phyloP scores from a whole-genome alignment of 2,888 invertebrate species.

The Brenthis daphne region DNA sequence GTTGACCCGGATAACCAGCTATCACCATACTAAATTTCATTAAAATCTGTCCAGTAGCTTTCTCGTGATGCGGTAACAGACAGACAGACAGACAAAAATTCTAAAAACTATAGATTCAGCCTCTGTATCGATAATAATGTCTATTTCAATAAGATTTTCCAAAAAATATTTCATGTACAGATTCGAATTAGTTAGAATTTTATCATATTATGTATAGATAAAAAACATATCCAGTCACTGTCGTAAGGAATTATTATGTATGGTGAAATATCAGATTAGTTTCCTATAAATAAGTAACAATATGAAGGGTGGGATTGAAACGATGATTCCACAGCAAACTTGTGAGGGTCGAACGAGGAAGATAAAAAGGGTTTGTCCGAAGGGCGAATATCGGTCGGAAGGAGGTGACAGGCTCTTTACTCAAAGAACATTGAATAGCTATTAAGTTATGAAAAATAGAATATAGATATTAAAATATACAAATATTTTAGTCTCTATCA shows the following conservation, averaged over 20 bases:
- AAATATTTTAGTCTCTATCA: background rate
- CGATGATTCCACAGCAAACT: constrained; percentile 68
- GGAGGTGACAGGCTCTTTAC: constrained; percentile 54
- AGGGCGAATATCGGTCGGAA: constrained; percentile 58
- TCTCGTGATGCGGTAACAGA: too few relatives aligned
- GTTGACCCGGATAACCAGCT: too few relatives aligned
- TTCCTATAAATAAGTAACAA: constrained; percentile 43
- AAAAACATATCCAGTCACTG: background rate
- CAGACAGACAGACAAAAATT: too few relatives aligned
- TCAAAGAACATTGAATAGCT: constrained; percentile 32
- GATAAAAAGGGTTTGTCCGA: constrained; percentile 69
- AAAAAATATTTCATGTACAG: too few relatives aligned
- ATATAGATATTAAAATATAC: constrained; percentile 4
- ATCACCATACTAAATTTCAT: too few relatives aligned
- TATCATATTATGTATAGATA: background rate
- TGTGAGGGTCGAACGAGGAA: constrained; percentile 61
- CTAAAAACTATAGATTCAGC: too few relatives aligned
- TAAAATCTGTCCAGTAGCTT: too few relatives aligned
- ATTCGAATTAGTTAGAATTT: too few relatives aligned
- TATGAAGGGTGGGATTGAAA: constrained; percentile 60
- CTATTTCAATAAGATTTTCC: too few relatives aligned
- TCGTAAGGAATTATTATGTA: background rate
- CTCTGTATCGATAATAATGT: too few relatives aligned
- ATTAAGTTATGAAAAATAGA: constrained; percentile 28
- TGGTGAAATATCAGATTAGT: constrained; percentile 15